These are phyloP conservation scores for Salmo trutta DNA, from an alignment of 2,797 vertebrate species.

Conservation along the genomic window DNA sequence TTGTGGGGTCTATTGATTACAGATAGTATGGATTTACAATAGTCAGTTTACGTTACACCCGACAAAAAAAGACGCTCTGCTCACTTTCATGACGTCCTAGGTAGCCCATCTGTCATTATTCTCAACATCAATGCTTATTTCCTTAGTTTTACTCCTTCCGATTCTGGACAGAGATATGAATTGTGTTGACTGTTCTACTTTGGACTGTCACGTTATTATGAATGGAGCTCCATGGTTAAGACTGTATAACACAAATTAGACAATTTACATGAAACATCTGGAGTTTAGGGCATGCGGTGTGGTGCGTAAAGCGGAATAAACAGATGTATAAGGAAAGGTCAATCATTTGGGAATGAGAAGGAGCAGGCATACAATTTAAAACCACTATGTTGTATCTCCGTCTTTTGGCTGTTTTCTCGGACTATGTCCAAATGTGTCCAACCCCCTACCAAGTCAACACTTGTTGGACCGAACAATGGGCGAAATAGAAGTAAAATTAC, in stretches of 20 bases:
- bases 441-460: not conserved
- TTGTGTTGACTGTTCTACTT: not conserved
- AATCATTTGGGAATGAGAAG: slow-evolving; percentile 8
- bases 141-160: slow-evolving; percentile 55
- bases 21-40: slow-evolving; percentile 31
- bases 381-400: not conserved
- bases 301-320: slow-evolving; percentile 9
- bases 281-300: not conserved
- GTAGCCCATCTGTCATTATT: slow-evolving; percentile 75
- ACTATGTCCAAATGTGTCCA: slow-evolving; percentile 2
- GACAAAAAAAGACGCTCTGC: slow-evolving; percentile 60
- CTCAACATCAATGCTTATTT: slow-evolving; percentile 45
- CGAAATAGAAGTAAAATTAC: not conserved
- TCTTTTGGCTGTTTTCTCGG: not conserved
- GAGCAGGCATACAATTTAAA: not conserved
- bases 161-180: slow-evolving; percentile 36
- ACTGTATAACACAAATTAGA: slow-evolving; percentile 1
- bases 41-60: slow-evolving; percentile 53
- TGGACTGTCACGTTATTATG: not conserved
- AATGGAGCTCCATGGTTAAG: not conserved
- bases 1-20: slow-evolving; percentile 38
- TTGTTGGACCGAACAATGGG: slow-evolving; percentile 9
- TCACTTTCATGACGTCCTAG: slow-evolving; percentile 69
- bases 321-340: not conserved
- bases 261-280: slow-evolving; percentile 20